phyloP scores from a whole-genome alignment of 2,888 invertebrate species.

The Plutella xylostella region DNA sequence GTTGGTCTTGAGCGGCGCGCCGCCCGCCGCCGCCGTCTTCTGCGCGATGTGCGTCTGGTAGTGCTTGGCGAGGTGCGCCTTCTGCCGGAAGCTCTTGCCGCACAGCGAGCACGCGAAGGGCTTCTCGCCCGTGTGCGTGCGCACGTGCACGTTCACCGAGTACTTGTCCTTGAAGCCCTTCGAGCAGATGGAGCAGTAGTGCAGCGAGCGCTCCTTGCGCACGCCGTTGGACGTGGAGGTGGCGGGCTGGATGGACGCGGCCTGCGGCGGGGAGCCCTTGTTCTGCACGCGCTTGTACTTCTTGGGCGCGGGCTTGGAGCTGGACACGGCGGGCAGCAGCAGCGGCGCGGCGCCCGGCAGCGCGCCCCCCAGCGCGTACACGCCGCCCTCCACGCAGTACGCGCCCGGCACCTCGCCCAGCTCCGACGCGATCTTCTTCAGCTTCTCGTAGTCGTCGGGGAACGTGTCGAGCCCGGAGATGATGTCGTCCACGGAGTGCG shows the following conservation, averaged over 20 bases:
- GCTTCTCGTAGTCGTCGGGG: constrained; percentile 86
- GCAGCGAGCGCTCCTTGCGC: constrained; percentile 86
- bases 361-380: constrained; percentile 57
- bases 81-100: constrained; percentile 92
- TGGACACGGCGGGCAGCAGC: constrained; percentile 72
- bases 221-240: constrained; percentile 78
- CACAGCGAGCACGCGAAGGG: constrained; percentile 96
- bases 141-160: constrained; percentile 96
- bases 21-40: constrained; percentile 78
- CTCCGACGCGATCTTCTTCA: constrained; percentile 86
- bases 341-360: constrained; percentile 65
- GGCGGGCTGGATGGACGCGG: constrained; percentile 56
- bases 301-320: constrained; percentile 75
- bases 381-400: constrained; percentile 71
- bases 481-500: constrained; percentile 76
- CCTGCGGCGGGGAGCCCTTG: constrained; percentile 58
- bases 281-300: constrained; percentile 77
- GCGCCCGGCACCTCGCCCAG: constrained; percentile 83
- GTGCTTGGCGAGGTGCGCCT: constrained; percentile 92
- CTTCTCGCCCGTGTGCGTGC: constrained; percentile 98
- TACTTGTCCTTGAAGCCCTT: constrained; percentile 97
- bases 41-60: constrained; percentile 94
- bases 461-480: constrained; percentile 77
- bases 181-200: constrained; percentile 93
- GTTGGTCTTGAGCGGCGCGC: constrained; percentile 66